Base-by-base conservation (phyloP, 2,888 invertebrate species). In the Camptogramma bilineatum region DNA sequence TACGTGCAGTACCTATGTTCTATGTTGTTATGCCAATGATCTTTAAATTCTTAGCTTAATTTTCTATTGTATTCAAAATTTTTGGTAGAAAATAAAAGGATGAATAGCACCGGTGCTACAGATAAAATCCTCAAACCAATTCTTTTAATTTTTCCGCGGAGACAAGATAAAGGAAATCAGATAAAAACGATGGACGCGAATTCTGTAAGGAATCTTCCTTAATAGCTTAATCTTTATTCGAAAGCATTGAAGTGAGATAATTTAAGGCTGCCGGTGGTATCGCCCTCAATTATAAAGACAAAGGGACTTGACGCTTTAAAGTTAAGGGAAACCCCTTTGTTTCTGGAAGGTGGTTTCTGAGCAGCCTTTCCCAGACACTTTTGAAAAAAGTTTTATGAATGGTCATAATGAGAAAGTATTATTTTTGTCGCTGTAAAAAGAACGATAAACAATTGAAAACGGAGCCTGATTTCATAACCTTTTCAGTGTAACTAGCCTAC, bases 171-270 rank as follows among this genome's bases (percentile, higher is more conserved):
- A 52, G 52, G 52, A 57, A 64, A 66, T 71, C 66, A 55, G 69
- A 72, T 69, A 69, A 69, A 59, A 64, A 34, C 42, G 51, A 50
- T 59, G 62, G 57, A 52, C 52, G 59, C 52, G 60, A 67, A 67
- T 54, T 53, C 68, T 68, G 58, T 56, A 60, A 71, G 66, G 52
- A 73, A 64, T 69, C 73, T 62, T 72, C 60, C 73, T 73, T 83
- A 82, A 84, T 84, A 78, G 77, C 76, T 79, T 81, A 83, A 85
- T 84, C 84, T 83, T 85, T 84, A 82, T 86, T 80, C 76, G 70
- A 69, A 78, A 65, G 75, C 83, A 75, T 77, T 79, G 80, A 74
- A 74, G 74, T 72, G 82, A 74, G 74, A 84, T 85, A 83, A 87
- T 86, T 81, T 80, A 74, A 74, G 79, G 79, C 73, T 69, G 68